Evolutionary conservation across 2,888 invertebrate species (phyloP), one percentile per base, ranked within the genome.

Genomic region (Drosophila prostipennis): DNA sequence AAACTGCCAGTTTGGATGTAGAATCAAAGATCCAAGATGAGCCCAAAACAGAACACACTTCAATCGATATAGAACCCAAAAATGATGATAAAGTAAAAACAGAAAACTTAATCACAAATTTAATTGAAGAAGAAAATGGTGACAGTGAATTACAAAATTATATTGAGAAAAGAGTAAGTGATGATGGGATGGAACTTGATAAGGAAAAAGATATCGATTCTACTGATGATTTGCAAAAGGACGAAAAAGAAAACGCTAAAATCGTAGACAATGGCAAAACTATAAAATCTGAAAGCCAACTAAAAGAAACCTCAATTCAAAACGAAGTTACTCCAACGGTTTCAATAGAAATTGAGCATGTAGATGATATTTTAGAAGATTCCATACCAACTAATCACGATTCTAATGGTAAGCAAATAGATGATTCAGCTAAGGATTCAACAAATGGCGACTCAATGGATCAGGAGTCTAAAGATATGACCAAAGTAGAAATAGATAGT

Each of bases 341-440:
- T n/a, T 63, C 61, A 0, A 63, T 63, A 26, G 61, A 63, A 23
- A 42, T 63, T 2, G 59, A 63, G 13, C 61, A 59, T 13, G 59
- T 59, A 6, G 59, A 48, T 11, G 60, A 63, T 42, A 2, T n/a
- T n/a, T 16, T 4, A 10, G 58, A 61, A 7, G 34, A 59, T 0
- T 7, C 39, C n/a, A 26, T 26, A 1, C 6, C 0, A 16, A 16
- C 13, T 7, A 3, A 1, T 8, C 0, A 48, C 2, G 34, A 49
- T 6, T 1, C 26, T 8, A 29, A 14, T 39, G 48, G 61, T 59
- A 42, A 26, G 19, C 3, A 52, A 1, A 11, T 14, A 29, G 39
- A 10, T 10, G 29, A n/a, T 14, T 5, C 19, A 1, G 29, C 6
- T 42, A 42, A 34, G 6, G 23, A 54, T 16, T 34, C 42, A 34